Evolutionary conservation across 1,140 invertebrate genomes (phyloP).

Genomic region (Lepidostoma basale): DNA sequence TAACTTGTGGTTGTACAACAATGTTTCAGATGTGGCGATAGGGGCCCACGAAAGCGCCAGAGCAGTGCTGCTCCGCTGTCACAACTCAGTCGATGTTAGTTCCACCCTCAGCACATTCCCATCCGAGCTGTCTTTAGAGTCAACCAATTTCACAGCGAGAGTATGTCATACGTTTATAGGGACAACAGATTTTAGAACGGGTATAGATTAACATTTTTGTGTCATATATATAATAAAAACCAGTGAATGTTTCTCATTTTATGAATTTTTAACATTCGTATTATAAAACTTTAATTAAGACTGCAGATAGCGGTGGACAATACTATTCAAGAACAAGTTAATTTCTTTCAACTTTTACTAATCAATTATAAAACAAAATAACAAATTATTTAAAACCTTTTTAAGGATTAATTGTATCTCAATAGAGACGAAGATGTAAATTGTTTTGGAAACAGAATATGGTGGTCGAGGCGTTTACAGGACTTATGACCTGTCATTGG

Average conservation of each 20-base stretch:
- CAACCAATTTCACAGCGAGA: constrained; percentile 57
- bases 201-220: neutral
- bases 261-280: too few species aligned
- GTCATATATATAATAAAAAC: neutral
- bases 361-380: too few species aligned
- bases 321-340: too few species aligned
- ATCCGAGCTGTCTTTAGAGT: constrained; percentile 58
- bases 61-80: constrained; percentile 62
- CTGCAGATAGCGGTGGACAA: too few species aligned
- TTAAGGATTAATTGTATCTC: too few species aligned
- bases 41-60: constrained; percentile 66
- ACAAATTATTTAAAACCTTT: too few species aligned
- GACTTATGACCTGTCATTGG: too few species aligned
- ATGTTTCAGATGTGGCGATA: constrained; percentile 64
- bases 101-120: constrained; percentile 57
- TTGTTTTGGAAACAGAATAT: too few species aligned
- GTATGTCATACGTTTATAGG: constrained; percentile 52
- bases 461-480: too few species aligned
- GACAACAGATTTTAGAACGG: neutral
- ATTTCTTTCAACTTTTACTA: too few species aligned
- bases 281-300: too few species aligned
- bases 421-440: too few species aligned
- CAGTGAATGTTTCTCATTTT: neutral
- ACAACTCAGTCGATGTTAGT: constrained; percentile 62
- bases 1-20: neutral